phyloP scores from a whole-genome alignment of 2,797 vertebrate species.

The Scolopax rusticola region DNA sequence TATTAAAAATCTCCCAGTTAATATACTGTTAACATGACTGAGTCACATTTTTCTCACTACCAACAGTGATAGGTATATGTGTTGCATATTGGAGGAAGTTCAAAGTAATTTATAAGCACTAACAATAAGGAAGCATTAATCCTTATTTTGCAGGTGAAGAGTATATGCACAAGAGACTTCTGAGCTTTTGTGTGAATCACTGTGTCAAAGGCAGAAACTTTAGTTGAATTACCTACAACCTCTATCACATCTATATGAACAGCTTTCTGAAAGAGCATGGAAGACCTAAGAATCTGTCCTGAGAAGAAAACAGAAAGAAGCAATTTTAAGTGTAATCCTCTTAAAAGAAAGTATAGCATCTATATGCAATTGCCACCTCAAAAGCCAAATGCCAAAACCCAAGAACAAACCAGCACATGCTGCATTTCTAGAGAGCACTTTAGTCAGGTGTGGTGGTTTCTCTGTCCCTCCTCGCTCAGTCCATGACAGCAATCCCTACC shows the following conservation, averaged over 20 bases:
- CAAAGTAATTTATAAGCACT: background rate
- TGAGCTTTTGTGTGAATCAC: background rate
- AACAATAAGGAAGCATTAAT: background rate
- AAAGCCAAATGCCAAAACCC: background rate
- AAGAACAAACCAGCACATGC: background rate
- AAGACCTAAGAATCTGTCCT: background rate
- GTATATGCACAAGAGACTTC: background rate
- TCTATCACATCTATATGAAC: background rate
- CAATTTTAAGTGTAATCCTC: background rate
- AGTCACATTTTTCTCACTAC: background rate
- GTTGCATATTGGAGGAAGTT: background rate
- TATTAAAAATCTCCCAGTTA: background rate
- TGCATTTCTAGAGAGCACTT: background rate
- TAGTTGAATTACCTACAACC: background rate
- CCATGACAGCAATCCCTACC: background rate
- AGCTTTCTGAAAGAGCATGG: background rate
- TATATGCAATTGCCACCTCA: background rate
- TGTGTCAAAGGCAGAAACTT: background rate
- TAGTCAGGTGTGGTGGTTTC: background rate
- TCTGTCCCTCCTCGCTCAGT: background rate
- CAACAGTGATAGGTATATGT: background rate
- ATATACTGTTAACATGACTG: background rate
- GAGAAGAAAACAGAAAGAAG: background rate
- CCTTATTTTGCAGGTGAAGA: slow-evolving; percentile 11
- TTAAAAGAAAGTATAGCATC: background rate